phyloP scores from a whole-genome alignment of 2,888 invertebrate genomes.

The Chalcis sispes region DNA sequence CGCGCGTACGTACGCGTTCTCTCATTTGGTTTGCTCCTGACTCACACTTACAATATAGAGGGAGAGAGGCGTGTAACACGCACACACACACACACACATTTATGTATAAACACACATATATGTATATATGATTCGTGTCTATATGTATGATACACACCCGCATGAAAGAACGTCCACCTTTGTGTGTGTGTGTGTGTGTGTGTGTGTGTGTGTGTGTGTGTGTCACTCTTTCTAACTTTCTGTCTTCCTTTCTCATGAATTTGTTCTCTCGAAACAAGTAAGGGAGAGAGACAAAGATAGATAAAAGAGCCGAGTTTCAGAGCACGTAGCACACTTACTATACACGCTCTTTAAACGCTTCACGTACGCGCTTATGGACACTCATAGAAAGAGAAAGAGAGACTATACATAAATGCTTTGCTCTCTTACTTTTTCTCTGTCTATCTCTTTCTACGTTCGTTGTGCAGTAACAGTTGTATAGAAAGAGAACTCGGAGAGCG shows the following conservation, averaged over 20 bases:
- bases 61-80: slow-evolving; percentile 30
- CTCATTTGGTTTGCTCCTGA: neutral
- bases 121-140: too few species aligned
- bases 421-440: too few species aligned
- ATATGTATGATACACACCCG: slow-evolving; percentile 48
- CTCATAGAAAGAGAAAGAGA: too few species aligned
- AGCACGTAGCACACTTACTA: slow-evolving; percentile 17
- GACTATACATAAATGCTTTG: too few species aligned
- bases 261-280: neutral
- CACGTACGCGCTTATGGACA: too few species aligned
- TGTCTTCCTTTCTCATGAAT: slow-evolving; percentile 11
- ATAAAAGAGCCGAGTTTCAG: neutral
- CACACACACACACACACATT: slow-evolving; percentile 2
- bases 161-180: slow-evolving; percentile 54
- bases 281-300: neutral
- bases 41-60: slow-evolving; percentile 16
- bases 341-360: slow-evolving; percentile 1
- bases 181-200: too few species aligned
- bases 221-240: too few species aligned
- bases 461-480: too few species aligned
- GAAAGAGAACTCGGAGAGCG: too few species aligned
- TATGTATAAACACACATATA: too few species aligned
- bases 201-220: too few species aligned
- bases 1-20: slow-evolving; percentile 26
- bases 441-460: too few species aligned